Base-by-base conservation (phyloP, 2,888 invertebrate genomes). In the Aspidapion aeneum region DNA sequence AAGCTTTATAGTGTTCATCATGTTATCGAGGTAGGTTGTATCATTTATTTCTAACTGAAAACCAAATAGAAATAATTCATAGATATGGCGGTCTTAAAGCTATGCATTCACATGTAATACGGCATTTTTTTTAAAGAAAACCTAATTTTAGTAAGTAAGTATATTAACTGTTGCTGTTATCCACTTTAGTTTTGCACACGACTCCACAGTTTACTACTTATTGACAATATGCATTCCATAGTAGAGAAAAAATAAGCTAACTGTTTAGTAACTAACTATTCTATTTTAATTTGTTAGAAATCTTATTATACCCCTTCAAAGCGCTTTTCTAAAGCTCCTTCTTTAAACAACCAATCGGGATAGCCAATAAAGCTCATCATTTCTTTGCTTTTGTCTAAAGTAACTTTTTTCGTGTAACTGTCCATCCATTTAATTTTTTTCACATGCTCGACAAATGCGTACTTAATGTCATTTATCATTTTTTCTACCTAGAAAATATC, bases 361-460 rank as follows among this genome's bases (percentile, higher is more conserved):
- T 88, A 91, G 0, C 92, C 93, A 69, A 93, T 87, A 62, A 89
- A 86, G 61, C 87, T 87, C 61, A 86, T 85, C 90, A 93, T 92
- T 71, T 86, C 84, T 50, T 84, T 83, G 1, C 87, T 89, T 77
- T 93, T 93, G 69, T 87, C 86, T 62, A 91, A 83, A 0, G 92
- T 91, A 3, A 86, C 88, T 21, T 82, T 70, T 78, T 92, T 92
- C 0, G 93, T 93, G 59, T 81, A 76, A 20, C 81, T 79, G 73
- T 93, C 93, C 91, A 93, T 93, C 93, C 93, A 93, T 62, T 82
- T 83, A 0, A 87, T 82, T 58, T 81, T 77, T 0, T 82, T 80
- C 0, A 93, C 89, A 60, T 91, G 79, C 58, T 85, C 82, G 1
- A 87, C 85, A 72, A 93, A 87, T 0, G 91, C 85, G 21, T 84